phyloP scores from a whole-genome alignment of 2,113 vertebrate species.

The Hippotragus niger region DNA sequence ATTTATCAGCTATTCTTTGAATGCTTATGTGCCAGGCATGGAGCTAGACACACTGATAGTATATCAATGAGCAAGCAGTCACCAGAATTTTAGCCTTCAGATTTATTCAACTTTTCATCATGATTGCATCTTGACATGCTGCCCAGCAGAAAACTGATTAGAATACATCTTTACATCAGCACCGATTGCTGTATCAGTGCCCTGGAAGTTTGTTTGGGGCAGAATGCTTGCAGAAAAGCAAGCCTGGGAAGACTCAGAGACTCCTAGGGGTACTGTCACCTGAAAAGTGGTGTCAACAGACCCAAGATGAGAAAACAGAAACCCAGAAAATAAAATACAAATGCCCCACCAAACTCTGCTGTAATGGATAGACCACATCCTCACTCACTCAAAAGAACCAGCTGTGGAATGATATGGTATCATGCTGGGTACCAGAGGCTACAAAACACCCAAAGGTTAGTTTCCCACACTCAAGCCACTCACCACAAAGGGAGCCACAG shows the following conservation, averaged over 20 bases:
- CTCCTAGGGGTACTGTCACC: neutral
- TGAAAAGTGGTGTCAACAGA: neutral
- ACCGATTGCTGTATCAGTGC: neutral
- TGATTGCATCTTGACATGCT: neutral
- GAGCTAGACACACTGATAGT: neutral
- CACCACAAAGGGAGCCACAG: neutral
- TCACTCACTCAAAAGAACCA: neutral
- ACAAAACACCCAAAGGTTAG: neutral
- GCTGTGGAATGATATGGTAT: too few species aligned
- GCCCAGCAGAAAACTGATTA: neutral
- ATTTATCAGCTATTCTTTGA: neutral
- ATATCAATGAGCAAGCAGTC: neutral
- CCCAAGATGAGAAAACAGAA: neutral
- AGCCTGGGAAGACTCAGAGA: neutral
- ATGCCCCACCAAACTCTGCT: neutral
- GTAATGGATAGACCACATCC: neutral
- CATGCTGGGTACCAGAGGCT: neutral
- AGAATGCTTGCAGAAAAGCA: neutral
- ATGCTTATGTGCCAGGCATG: neutral
- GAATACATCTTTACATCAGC: neutral
- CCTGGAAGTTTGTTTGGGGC: neutral
- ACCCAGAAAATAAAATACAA: neutral
- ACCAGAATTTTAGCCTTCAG: neutral
- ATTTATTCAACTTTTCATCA: neutral
- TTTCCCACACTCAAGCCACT: neutral